These are phyloP conservation scores for Cyphomyrmex costatus DNA, from an alignment of 1,140 invertebrate species.

Conservation along the genomic window DNA sequence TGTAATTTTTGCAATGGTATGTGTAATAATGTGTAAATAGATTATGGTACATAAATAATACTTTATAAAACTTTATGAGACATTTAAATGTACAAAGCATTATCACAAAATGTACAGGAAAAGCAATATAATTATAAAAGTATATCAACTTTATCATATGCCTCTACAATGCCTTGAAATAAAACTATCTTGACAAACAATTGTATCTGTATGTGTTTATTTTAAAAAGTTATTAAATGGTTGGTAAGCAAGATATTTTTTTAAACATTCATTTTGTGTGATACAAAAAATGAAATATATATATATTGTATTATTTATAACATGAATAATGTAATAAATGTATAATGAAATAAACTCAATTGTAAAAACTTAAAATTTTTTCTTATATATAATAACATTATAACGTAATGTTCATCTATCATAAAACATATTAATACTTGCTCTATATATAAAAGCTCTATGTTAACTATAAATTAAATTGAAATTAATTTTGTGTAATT, in stretches of 20 bases:
- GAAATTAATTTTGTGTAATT: slow-evolving; percentile 13
- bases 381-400: background rate
- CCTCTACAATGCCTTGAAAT: slow-evolving; percentile 22
- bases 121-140: slow-evolving; percentile 1
- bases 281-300: slow-evolving; percentile 40
- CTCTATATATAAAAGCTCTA: background rate
- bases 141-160: background rate
- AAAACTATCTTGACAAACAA: background rate
- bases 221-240: slow-evolving; percentile 73
- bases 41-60: slow-evolving; percentile 28
- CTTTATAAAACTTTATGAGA: slow-evolving; percentile 24
- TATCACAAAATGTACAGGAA: slow-evolving; percentile 5
- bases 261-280: background rate
- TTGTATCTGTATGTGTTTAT: slow-evolving; percentile 46
- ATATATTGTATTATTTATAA: slow-evolving; percentile 37
- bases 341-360: slow-evolving; percentile 46
- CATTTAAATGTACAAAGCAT: background rate
- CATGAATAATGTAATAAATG: background rate
- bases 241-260: slow-evolving; percentile 32
- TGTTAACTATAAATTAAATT: slow-evolving; percentile 15
- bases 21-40: slow-evolving; percentile 64
- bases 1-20: slow-evolving; percentile 8
- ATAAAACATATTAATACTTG: slow-evolving; percentile 31
- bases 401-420: slow-evolving; percentile 27
- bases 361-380: slow-evolving; percentile 15